Percentiles rank a stretch among this genome's conserved stretches.
phyloP scores from a whole-genome alignment of 1,140 invertebrate species.

The Stratiolaelaps scimitus region DNA sequence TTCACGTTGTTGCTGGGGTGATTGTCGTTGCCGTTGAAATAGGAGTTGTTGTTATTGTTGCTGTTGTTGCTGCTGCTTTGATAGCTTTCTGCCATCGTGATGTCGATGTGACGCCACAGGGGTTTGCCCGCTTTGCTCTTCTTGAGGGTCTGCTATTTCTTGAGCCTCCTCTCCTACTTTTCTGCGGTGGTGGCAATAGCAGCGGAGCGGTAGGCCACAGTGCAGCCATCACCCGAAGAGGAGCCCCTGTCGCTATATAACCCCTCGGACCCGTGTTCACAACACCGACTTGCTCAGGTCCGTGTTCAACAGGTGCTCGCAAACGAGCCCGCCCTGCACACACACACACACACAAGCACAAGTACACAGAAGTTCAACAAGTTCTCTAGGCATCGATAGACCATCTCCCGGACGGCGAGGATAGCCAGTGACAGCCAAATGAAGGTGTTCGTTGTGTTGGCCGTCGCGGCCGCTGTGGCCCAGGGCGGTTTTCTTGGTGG shows the following conservation, averaged over 20 bases:
- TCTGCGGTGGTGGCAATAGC: too few species aligned
- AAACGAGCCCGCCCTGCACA: not conserved
- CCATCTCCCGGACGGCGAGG: not conserved
- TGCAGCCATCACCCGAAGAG: too few species aligned
- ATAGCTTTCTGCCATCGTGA: not conserved
- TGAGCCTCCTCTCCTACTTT: too few species aligned
- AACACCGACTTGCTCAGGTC: not conserved
- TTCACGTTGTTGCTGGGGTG: too few species aligned
- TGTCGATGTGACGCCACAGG: constrained; percentile 16
- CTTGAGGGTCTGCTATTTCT: not conserved
- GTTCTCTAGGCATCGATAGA: not conserved
- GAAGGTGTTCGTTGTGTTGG: constrained; percentile 1
- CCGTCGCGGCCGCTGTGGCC: not conserved
- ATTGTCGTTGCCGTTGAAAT: too few species aligned
- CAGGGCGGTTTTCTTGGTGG: constrained; percentile 15
- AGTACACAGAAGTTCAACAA: not conserved
- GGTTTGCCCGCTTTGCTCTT: constrained; percentile 6
- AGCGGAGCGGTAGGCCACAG: too few species aligned
- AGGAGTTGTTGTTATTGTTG: too few species aligned
- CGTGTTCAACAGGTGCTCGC: not conserved
- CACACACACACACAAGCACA: not conserved
- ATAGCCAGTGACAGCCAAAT: not conserved
- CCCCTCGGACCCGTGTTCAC: too few species aligned
- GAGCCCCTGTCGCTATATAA: too few species aligned
- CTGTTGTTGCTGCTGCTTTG: not conserved